phyloP scores from a whole-genome alignment of 2,113 vertebrate species.

The Entelurus aequoreus region DNA sequence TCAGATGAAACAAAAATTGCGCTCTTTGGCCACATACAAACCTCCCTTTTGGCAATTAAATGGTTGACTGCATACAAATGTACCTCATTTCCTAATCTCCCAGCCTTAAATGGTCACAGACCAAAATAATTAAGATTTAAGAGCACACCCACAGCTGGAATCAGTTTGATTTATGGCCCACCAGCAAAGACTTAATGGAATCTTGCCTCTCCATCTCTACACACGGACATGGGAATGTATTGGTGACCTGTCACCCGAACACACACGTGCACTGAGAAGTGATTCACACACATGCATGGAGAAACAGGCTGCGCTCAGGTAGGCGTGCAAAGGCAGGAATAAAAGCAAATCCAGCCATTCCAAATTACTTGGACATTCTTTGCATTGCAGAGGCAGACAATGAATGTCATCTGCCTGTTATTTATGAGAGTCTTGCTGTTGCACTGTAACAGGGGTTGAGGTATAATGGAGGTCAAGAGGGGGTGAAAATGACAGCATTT shows the following conservation, averaged over 20 bases:
- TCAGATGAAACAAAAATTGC: too few relatives aligned
- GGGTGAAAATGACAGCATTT: conserved; percentile 17
- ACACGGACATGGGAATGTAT: conserved; percentile 52
- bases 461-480: conserved; percentile 38
- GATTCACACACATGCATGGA: conserved; percentile 6
- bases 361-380: conserved; percentile 42
- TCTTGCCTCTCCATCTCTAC: conserved; percentile 48
- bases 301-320: not conserved
- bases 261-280: not conserved
- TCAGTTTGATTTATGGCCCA: conserved; percentile 64
- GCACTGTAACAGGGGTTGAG: conserved; percentile 40
- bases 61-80: not conserved
- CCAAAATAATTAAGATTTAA: conserved; percentile 8
- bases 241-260: conserved; percentile 19
- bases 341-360: conserved; percentile 40
- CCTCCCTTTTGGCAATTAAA: too few relatives aligned
- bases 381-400: conserved; percentile 44
- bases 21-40: not conserved
- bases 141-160: conserved; percentile 30
- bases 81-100: not conserved
- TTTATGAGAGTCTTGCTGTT: conserved; percentile 47
- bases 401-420: conserved; percentile 36
- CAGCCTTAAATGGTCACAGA: not conserved
- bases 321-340: conserved; percentile 26
- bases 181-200: conserved; percentile 65